Evolutionary conservation across 2,113 vertebrate genomes (phyloP), one percentile per base, ranked within the genome.

Genomic region (Coturnix japonica): DNA sequence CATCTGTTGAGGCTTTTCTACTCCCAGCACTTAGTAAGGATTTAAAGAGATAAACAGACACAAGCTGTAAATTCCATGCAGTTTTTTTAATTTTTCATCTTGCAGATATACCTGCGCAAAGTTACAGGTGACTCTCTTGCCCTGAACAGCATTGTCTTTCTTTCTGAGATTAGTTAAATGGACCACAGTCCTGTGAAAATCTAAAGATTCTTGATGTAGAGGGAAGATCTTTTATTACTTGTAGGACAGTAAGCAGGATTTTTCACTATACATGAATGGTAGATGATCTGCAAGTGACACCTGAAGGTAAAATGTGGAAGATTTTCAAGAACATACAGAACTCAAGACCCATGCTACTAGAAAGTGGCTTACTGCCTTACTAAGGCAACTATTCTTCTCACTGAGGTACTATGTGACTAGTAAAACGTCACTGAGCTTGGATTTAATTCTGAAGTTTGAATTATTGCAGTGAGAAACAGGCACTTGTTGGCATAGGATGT

Each of bases 11-110:
- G 66, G 84, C 63, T 94, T 49, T 91, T 91, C 4, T 33, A 70
- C 56, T 91, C 43, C 41, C 53, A 91, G 69, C 46, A 41, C 23
- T 73, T 69, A 25, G 26, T 88, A 85, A 73, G 71, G 61, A 31
- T 94, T 94, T 93, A 95, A 96, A 94, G 74, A 96, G 76, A 80
- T 28, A 95, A 94, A 66, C 7, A 75, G 18, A 15, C 59, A 67
- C 33, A 77, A 66, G 59, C 66, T 71, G 33, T 51, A 78, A 81
- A 11, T 43, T 60, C 64, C 19, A 43, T 64, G 39, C 56, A 93
- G n/a, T 30, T 67, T 65, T 81, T 83, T 37, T 14, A 70, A 70
- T 43, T 39, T 11, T 20, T 44, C 31, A 30, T 46, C 31, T 33
- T 30, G 87, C 51, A 81, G 66, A 65, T 77, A 37, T 76, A 44